Conservation (phyloP, 2,113 vertebrate genomes). For the Todiramphus chloris region DNA sequence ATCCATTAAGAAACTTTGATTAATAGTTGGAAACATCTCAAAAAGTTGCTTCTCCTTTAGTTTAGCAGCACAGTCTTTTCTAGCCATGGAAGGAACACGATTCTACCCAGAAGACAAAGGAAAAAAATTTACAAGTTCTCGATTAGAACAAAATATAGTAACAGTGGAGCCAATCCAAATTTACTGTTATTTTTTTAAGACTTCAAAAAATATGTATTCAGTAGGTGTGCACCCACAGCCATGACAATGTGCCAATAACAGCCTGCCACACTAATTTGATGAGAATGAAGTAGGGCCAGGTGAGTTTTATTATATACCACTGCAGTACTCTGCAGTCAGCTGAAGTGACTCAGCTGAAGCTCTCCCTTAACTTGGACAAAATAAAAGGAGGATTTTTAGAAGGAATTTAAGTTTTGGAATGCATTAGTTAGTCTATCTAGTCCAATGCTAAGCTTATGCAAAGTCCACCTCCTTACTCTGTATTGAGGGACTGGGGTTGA, state of each 20-base stretch:
- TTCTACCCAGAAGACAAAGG: conserved; percentile 75
- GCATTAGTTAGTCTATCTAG: not conserved
- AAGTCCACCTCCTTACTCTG: not conserved
- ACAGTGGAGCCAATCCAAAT: not conserved
- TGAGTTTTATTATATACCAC: not conserved
- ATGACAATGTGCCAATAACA: not conserved
- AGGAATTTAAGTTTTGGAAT: not conserved
- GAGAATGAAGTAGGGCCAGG: not conserved
- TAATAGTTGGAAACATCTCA: conserved; percentile 88
- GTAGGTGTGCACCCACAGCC: not conserved
- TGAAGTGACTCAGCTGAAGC: not conserved
- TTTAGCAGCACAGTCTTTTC: conserved; percentile 84
- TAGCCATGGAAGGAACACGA: conserved; percentile 74
- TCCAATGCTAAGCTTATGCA: not conserved
- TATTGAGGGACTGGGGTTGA: not conserved
- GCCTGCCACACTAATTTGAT: not conserved
- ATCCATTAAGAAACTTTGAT: conserved; percentile 89
- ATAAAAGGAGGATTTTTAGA: not conserved
- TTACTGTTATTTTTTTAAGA: not conserved
- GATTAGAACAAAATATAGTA: conserved; percentile 18
- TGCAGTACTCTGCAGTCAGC: not conserved
- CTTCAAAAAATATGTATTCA: not conserved
- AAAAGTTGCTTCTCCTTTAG: conserved; percentile 92
- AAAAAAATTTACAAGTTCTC: not conserved
- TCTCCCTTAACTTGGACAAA: not conserved